A percentile compares a stretch with the other conserved stretches of the same genome.
Conservation (phyloP, 2,888 invertebrate species). For the Aquatica leii region DNA sequence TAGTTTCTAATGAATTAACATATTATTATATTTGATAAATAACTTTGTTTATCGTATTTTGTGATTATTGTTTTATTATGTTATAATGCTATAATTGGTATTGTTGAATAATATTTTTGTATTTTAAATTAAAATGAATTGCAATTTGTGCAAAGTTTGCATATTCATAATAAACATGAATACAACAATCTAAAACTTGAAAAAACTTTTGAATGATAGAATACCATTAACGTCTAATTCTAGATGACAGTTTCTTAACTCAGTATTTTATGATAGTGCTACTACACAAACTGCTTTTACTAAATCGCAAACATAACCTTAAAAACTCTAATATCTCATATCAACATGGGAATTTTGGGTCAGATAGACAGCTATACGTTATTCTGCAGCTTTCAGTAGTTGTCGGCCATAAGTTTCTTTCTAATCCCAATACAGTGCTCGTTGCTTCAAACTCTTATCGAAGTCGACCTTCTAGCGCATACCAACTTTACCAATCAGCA, state of each 20-base stretch:
- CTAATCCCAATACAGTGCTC: slow-evolving; percentile 28
- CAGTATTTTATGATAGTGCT: slow-evolving; percentile 10
- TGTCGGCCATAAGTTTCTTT: slow-evolving; percentile 24
- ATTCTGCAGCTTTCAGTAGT: slow-evolving; percentile 27
- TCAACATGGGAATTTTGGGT: slow-evolving; percentile 11
- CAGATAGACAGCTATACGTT: slow-evolving; percentile 26
- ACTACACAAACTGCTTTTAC: slow-evolving; percentile 4
- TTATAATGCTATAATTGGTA: too few relatives aligned
- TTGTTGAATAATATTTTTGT: too few relatives aligned
- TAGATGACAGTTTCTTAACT: slow-evolving; percentile 1
- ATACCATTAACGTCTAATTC: too few relatives aligned
- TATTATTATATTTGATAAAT: too few relatives aligned
- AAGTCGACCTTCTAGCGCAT: slow-evolving; percentile 20
- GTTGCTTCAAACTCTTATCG: slow-evolving; percentile 27
- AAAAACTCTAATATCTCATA: slow-evolving; percentile 12
- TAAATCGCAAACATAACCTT: slow-evolving; percentile 15
- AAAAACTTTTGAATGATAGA: too few relatives aligned
- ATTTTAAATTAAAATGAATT: too few relatives aligned
- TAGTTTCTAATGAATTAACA: too few relatives aligned
- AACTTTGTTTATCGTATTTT: too few relatives aligned
- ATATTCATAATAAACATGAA: too few relatives aligned
- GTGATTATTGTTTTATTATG: too few relatives aligned
- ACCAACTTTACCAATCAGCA: slow-evolving; percentile 35
- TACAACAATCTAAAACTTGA: too few relatives aligned
- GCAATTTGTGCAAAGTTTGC: too few relatives aligned